Evolutionary conservation across 2,113 vertebrate species (phyloP).

Genomic region (Cynopterus brachyotis): DNA sequence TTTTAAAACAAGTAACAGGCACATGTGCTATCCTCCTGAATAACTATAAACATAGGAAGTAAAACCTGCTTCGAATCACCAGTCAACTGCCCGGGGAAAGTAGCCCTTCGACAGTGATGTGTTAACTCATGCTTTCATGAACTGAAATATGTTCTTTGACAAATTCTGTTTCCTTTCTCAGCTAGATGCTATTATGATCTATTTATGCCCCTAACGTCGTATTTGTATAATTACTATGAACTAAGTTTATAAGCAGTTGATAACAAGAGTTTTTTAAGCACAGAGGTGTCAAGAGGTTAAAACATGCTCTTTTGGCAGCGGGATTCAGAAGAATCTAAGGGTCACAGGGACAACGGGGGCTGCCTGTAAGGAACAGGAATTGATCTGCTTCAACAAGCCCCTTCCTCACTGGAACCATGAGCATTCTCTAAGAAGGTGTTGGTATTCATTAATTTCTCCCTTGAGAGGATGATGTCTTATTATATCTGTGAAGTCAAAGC

Average conservation of each 20-base stretch:
- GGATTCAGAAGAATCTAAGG: slow-evolving; percentile 41
- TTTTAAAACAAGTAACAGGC: slow-evolving; percentile 48
- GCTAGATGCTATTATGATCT: slow-evolving; percentile 25
- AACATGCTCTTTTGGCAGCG: neutral
- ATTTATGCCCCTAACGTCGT: slow-evolving; percentile 16
- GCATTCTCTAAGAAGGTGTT: slow-evolving; percentile 51
- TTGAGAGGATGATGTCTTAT: slow-evolving; percentile 49
- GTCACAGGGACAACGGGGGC: neutral
- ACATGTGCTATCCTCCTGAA: slow-evolving; percentile 45
- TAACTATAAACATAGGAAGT: slow-evolving; percentile 48
- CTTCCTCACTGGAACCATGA: slow-evolving; percentile 59
- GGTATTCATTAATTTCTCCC: slow-evolving; percentile 64
- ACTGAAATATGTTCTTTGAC: slow-evolving; percentile 44
- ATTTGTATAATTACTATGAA: slow-evolving; percentile 27
- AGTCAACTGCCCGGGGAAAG: slow-evolving; percentile 15
- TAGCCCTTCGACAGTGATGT: neutral
- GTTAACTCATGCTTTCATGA: slow-evolving; percentile 36
- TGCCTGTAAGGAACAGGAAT: slow-evolving; percentile 47
- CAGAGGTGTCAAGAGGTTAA: slow-evolving; percentile 1
- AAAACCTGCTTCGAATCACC: slow-evolving; percentile 56
- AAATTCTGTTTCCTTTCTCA: slow-evolving; percentile 51
- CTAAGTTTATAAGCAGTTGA: slow-evolving; percentile 35
- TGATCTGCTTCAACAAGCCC: slow-evolving; percentile 71
- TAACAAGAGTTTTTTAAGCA: slow-evolving; percentile 46
- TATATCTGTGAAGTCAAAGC: slow-evolving; percentile 44